phyloP scores from a whole-genome alignment of 2,113 vertebrate species.

The Ceyx cyanopectus region DNA sequence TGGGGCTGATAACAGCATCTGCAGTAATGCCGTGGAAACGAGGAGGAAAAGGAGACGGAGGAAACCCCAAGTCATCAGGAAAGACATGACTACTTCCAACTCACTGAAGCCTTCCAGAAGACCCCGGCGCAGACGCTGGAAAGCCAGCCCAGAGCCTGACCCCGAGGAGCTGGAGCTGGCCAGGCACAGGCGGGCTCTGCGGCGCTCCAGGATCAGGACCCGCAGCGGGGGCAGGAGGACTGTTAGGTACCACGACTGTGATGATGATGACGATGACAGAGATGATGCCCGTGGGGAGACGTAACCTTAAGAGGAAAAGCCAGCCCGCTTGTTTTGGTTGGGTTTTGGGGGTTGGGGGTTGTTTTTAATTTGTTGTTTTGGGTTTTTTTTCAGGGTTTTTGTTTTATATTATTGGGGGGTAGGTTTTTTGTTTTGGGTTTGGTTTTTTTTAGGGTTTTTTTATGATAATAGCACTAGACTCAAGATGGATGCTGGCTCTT shows the following conservation, averaged over 20 bases:
- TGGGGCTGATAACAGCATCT: conserved; percentile 7
- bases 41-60: conserved; percentile 38
- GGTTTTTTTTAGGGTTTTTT: conserved; percentile 4
- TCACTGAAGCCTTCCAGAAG: neutral
- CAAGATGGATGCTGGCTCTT: conserved; percentile 62
- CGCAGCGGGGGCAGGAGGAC: conserved; percentile 62
- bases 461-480: conserved; percentile 64
- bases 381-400: neutral
- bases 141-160: conserved; percentile 45
- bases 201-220: conserved; percentile 69
- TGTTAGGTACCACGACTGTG: conserved; percentile 42
- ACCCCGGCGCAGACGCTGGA: conserved; percentile 34
- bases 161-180: conserved; percentile 52
- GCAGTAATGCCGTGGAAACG: conserved; percentile 10
- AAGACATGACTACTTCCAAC: neutral
- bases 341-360: too few relatives aligned
- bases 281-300: conserved; percentile 4
- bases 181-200: conserved; percentile 7
- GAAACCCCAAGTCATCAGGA: neutral
- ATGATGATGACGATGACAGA: conserved; percentile 28
- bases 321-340: neutral
- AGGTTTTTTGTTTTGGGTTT: neutral
- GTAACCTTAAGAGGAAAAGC: conserved; percentile 58
- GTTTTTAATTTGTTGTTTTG: neutral
- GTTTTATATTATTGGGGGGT: too few relatives aligned